A percentile compares a stretch with the other conserved stretches of the same genome.
phyloP scores from a whole-genome alignment of 2,113 vertebrate genomes.

The Lipophrys pholis region DNA sequence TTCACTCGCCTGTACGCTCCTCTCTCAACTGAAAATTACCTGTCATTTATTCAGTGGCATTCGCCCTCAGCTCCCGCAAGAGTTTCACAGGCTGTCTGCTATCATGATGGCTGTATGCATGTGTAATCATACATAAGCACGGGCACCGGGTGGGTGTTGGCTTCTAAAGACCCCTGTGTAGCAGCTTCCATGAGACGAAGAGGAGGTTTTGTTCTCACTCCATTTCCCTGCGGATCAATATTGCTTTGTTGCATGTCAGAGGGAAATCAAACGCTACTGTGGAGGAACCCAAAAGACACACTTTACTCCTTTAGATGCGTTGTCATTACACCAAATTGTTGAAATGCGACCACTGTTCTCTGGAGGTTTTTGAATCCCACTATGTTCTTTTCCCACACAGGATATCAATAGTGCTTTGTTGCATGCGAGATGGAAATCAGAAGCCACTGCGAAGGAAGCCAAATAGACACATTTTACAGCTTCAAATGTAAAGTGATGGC shows the following conservation, averaged over 20 bases:
- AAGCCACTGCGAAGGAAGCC: slow-evolving; percentile 31
- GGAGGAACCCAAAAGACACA: slow-evolving; percentile 51
- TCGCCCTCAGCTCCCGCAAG: slow-evolving; percentile 78
- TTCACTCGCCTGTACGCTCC: slow-evolving; percentile 65
- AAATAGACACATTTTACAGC: slow-evolving; percentile 32
- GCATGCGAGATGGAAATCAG: slow-evolving; percentile 54
- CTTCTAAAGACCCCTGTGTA: slow-evolving; percentile 29
- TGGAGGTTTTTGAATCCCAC: slow-evolving; percentile 46
- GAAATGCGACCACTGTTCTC: slow-evolving; percentile 43
- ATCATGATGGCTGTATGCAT: slow-evolving; percentile 35
- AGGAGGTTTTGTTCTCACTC: slow-evolving; percentile 50
- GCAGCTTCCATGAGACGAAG: slow-evolving; percentile 31
- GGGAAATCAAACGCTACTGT: slow-evolving; percentile 64
- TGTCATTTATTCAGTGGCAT: slow-evolving; percentile 87
- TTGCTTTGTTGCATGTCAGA: slow-evolving; percentile 64
- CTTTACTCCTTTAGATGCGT: slow-evolving; percentile 61
- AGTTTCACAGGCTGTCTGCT: slow-evolving; percentile 52
- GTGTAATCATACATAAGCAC: slow-evolving; percentile 44
- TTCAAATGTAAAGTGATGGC: slow-evolving; percentile 57
- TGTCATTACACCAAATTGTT: slow-evolving; percentile 57
- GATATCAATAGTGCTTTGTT: slow-evolving; percentile 66
- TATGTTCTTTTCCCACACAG: slow-evolving; percentile 32
- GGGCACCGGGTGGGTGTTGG: slow-evolving; percentile 14
- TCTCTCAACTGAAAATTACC: slow-evolving; percentile 84
- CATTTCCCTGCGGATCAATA: slow-evolving; percentile 67